phyloP scores from a whole-genome alignment of 2,888 invertebrate genomes.

The Drosophila fungiperda region DNA sequence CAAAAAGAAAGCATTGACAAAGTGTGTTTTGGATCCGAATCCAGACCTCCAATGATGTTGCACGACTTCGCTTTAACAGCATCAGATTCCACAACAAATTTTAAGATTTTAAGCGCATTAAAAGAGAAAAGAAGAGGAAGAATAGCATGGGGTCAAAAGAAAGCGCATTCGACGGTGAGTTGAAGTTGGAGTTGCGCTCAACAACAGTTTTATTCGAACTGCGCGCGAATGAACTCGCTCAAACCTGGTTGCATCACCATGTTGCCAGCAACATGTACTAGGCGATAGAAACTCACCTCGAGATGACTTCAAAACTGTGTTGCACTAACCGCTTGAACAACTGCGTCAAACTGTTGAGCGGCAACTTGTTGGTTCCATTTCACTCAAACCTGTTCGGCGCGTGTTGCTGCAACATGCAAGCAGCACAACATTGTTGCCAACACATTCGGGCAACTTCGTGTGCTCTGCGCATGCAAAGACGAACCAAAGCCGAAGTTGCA shows the following conservation, averaged over 20 bases:
- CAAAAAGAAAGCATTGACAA: slow-evolving; percentile 65
- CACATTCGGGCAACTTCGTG: slow-evolving; percentile 39
- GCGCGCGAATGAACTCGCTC: slow-evolving; percentile 25
- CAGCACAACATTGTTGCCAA: slow-evolving; percentile 21
- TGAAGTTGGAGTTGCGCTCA: slow-evolving; percentile 14
- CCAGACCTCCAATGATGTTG: slow-evolving; percentile 50
- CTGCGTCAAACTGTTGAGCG: not conserved
- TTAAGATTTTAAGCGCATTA: slow-evolving; percentile 72
- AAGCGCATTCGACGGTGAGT: slow-evolving; percentile 39
- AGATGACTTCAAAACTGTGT: slow-evolving; percentile 14
- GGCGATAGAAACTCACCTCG: slow-evolving; percentile 22
- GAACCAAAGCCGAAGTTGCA: slow-evolving; percentile 20
- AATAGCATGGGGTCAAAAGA: slow-evolving; percentile 22
- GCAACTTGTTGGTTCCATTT: slow-evolving; percentile 28
- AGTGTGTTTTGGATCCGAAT: slow-evolving; percentile 26
- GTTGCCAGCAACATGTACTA: slow-evolving; percentile 51
- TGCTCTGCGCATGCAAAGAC: slow-evolving; percentile 38
- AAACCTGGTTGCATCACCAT: slow-evolving; percentile 22
- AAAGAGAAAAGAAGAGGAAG: slow-evolving; percentile 12
- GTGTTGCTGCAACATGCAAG: slow-evolving; percentile 33
- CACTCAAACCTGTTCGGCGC: slow-evolving; percentile 26
- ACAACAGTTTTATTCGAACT: not conserved
- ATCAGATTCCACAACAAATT: slow-evolving; percentile 11
- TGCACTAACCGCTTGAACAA: not conserved
- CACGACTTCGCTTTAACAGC: slow-evolving; percentile 6